These are phyloP conservation scores for Lycocorax pyrrhopterus DNA, from an alignment of 2,113 vertebrate genomes.

Conservation along the genomic window DNA sequence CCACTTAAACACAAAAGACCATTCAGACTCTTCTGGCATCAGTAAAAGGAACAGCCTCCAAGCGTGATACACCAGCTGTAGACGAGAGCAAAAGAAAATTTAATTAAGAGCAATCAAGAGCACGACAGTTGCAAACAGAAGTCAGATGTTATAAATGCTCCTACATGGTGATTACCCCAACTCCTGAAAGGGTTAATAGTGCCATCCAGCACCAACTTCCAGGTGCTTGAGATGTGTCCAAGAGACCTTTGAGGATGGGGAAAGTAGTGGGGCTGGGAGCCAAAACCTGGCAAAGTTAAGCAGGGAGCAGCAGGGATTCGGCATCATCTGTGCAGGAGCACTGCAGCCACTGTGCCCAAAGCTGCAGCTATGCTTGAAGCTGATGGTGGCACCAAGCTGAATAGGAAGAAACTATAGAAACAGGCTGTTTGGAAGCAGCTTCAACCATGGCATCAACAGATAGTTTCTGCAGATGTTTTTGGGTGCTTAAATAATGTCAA, in stretches of 20 bases:
- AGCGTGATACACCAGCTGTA: conserved; percentile 29
- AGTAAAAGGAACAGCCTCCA: conserved; percentile 35
- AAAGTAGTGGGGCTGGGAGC: background rate
- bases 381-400: background rate
- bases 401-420: background rate
- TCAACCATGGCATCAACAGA: accelerated
- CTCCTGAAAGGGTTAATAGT: background rate
- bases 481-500: background rate
- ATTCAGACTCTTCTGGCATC: conserved; percentile 43
- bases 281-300: background rate
- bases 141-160: background rate
- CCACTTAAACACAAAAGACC: conserved; percentile 51
- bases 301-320: background rate
- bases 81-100: conserved; percentile 10
- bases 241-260: background rate
- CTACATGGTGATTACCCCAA: background rate
- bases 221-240: background rate
- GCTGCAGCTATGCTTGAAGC: background rate
- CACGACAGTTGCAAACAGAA: conserved; percentile 14
- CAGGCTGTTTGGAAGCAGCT: background rate
- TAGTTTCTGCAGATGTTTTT: background rate
- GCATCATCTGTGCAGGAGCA: background rate
- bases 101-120: background rate
- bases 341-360: background rate
- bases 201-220: background rate